Base-by-base conservation (phyloP, 2,888 invertebrate species). In the Chironomus tentans region DNA sequence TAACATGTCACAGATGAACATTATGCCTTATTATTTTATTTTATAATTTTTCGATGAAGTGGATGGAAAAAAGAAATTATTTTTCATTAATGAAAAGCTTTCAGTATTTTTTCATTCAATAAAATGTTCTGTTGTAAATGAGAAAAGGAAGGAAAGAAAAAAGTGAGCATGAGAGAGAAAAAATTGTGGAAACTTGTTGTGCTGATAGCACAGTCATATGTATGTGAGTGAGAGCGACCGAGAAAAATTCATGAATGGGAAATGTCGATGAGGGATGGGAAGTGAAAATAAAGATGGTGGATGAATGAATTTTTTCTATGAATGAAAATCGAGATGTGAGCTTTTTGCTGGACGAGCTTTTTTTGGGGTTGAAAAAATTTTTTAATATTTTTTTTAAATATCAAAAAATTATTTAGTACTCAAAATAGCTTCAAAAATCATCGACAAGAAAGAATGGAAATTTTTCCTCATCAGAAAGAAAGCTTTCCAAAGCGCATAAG, bases 71-170 rank as follows among this genome's bases (percentile, higher is more conserved):
- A 5, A 24, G 22, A 65, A 21, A 56, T 61, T 18, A 28, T 73
- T 22, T 70, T 73, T 73, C 61, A 73, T 73, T 73, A 73, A 73
- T 73, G 71, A 73, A 73, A 73, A 73, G 65, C 72, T 73, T 62
- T 73, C 21, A 46, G 72, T 38, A 38, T 62, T 62, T 38, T 21
- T 65, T 73, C 72, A 73, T 73, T 73, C 72, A 73, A 71, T 48
- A 50, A 71, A 56, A 24, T 65, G 12, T 24, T 18, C 18, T 56
- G 50, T 56, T 56, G 18, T 38, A 50, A 50, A 21, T 47, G 13
- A 18, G 72, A 73, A 46, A 71, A 24, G 61, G 2, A 24, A 18
- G 12, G 6, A 62, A 10, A 50, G 4, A 4, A 10, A 38, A 10
- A 10, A 38, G 18, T 56, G 65, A 56, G 56, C 0, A 56, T 56